Evolutionary conservation across 2,888 invertebrate species (phyloP).

Genomic region (Nephrotoma appendiculata): DNA sequence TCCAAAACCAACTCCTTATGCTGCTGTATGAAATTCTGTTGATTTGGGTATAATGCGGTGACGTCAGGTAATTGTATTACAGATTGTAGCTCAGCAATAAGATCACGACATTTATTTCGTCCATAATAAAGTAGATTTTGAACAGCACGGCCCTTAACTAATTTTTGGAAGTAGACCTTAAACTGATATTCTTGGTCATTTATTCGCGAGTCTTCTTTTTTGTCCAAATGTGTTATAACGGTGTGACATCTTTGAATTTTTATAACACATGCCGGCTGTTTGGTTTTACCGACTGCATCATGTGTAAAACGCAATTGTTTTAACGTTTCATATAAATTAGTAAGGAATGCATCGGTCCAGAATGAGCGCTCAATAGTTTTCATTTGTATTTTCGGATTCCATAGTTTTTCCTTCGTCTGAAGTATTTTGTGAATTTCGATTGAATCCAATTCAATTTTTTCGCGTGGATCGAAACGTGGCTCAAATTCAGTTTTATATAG

Average conservation of each 20-base stretch:
- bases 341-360: conserved; percentile 24
- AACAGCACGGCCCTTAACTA: conserved; percentile 47
- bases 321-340: conserved; percentile 25
- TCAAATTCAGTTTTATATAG: conserved; percentile 18
- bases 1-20: conserved; percentile 22
- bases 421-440: conserved; percentile 23
- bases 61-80: conserved; percentile 36
- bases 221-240: background rate
- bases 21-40: conserved; percentile 26
- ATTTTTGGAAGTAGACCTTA: conserved; percentile 45
- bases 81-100: conserved; percentile 56
- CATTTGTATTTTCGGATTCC: conserved; percentile 15
- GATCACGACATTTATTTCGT: conserved; percentile 48
- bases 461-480: conserved; percentile 23
- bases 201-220: background rate
- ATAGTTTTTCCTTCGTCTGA: conserved; percentile 18
- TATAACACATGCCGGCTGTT: conserved; percentile 21
- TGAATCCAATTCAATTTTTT: conserved; percentile 18
- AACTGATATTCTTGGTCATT: conserved; percentile 38
- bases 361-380: conserved; percentile 27
- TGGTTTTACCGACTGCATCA: conserved; percentile 15
- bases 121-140: conserved; percentile 62
- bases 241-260: conserved; percentile 9
- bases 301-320: conserved; percentile 15
- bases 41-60: conserved; percentile 20